phyloP scores from a whole-genome alignment of 2,888 invertebrate species.

The Molorchus minor region DNA sequence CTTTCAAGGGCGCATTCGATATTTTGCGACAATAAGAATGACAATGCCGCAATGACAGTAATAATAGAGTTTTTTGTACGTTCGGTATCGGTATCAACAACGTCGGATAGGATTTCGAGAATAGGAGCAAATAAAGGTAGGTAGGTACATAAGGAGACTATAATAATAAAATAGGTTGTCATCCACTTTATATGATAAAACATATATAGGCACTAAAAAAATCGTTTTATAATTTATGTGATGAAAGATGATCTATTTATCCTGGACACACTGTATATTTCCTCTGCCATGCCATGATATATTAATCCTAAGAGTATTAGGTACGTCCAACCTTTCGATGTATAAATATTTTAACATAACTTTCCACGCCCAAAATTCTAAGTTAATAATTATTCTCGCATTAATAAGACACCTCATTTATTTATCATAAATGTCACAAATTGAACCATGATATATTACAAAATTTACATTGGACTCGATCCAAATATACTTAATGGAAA shows the following conservation, averaged over 20 bases:
- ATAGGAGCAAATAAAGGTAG: conserved; percentile 13
- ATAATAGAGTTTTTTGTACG: conserved; percentile 28
- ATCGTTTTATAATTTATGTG: too few species aligned
- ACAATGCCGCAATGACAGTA: conserved; percentile 49
- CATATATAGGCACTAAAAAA: too few species aligned
- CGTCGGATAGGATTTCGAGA: not conserved
- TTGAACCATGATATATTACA: conserved; percentile 38
- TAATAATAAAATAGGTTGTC: too few species aligned
- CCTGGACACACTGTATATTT: too few species aligned
- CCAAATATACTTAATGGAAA: conserved; percentile 38
- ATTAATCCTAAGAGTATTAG: too few species aligned
- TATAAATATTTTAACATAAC: conserved; percentile 14
- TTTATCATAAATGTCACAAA: conserved; percentile 42
- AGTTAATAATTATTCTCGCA: conserved; percentile 10
- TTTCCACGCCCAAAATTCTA: conserved; percentile 4
- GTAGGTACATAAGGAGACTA: too few species aligned
- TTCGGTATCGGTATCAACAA: conserved; percentile 12
- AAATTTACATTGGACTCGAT: conserved; percentile 38
- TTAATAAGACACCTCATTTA: conserved; percentile 27
- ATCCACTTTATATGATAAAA: not conserved
- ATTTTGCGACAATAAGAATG: conserved; percentile 55
- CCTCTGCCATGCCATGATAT: too few species aligned
- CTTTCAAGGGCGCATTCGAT: conserved; percentile 48
- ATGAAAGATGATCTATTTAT: too few species aligned
- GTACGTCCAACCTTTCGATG: too few species aligned